A percentile compares a stretch with the other conserved stretches of the same genome.
Evolutionary conservation across 2,888 invertebrate species (phyloP).

Genomic region (Sinodicranocentrus sp.): DNA sequence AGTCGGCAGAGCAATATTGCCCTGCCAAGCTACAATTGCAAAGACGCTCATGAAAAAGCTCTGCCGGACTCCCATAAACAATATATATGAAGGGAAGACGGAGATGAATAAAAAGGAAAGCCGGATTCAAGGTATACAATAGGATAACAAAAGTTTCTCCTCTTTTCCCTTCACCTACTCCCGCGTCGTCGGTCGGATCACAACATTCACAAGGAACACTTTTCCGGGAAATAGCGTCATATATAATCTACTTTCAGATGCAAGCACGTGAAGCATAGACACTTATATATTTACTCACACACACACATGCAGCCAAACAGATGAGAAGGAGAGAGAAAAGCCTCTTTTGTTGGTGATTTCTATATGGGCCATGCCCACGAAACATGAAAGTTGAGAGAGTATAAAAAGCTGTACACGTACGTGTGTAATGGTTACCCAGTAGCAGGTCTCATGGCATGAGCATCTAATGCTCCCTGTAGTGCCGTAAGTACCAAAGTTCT

Average conservation of each 20-base stretch:
- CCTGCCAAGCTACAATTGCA: too few species aligned
- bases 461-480: constrained; percentile 49
- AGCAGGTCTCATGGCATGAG: neutral
- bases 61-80: too few species aligned
- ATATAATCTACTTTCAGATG: constrained; percentile 1
- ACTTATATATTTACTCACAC: neutral
- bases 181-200: too few species aligned
- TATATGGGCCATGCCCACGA: neutral
- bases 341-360: neutral
- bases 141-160: neutral
- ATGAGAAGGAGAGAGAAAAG: neutral
- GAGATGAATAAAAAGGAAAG: too few species aligned
- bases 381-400: neutral
- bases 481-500: constrained; percentile 57
- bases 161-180: neutral
- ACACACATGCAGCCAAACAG: too few species aligned
- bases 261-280: neutral
- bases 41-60: too few species aligned
- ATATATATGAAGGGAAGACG: too few species aligned
- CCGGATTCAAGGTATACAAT: neutral
- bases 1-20: too few species aligned
- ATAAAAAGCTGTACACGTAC: neutral
- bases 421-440: neutral
- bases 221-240: neutral
- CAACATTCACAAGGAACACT: neutral